Conservation (phyloP, 2,113 vertebrate species). For the Corynorhinus townsendii region DNA sequence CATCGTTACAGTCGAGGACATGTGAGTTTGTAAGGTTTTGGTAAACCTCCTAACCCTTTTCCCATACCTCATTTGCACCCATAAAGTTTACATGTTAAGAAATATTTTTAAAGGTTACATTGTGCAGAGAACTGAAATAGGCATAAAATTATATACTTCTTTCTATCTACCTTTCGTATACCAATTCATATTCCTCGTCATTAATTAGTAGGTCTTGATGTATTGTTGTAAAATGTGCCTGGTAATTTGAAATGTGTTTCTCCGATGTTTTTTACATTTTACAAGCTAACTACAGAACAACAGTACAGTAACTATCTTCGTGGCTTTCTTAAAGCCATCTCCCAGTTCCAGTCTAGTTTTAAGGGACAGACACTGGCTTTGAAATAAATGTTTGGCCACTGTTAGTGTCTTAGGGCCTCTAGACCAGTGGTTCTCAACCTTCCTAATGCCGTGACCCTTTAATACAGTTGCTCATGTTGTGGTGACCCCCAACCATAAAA, state of each 20-base stretch:
- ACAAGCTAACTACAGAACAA: background rate
- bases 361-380: background rate
- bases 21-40: conserved; percentile 81
- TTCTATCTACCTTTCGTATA: background rate
- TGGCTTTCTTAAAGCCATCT: background rate
- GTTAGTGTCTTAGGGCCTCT: background rate
- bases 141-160: background rate
- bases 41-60: background rate
- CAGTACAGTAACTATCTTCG: background rate
- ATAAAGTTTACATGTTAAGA: conserved; percentile 32
- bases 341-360: background rate
- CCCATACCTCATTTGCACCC: background rate
- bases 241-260: conserved; percentile 20
- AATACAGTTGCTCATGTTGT: too few relatives aligned
- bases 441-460: too few relatives aligned
- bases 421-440: too few relatives aligned
- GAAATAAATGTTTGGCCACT: background rate
- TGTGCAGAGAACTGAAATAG: background rate
- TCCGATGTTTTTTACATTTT: background rate
- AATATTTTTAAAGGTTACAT: conserved; percentile 12
- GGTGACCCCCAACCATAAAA: too few relatives aligned
- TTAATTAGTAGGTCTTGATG: background rate
- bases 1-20: conserved; percentile 87
- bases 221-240: background rate
- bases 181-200: background rate